Evolutionary conservation across 2,113 vertebrate species (phyloP).

Genomic region (Odontophorus gujanensis): DNA sequence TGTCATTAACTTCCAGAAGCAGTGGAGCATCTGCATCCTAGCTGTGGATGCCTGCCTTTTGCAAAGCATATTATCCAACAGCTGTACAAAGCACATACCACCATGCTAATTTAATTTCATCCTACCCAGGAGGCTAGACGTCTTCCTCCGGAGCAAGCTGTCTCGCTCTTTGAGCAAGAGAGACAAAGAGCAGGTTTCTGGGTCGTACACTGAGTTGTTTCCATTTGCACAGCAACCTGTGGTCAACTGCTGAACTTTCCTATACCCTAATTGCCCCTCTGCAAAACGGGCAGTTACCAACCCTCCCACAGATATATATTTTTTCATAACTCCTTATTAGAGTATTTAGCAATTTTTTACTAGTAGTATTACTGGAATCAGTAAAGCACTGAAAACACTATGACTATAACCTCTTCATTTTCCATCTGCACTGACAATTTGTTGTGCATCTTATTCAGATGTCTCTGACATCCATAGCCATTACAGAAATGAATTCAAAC

Average conservation of each 20-base stretch:
- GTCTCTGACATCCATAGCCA: background rate
- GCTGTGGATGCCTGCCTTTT: constrained; percentile 56
- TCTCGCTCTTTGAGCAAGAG: background rate
- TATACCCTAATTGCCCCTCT: background rate
- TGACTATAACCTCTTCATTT: background rate
- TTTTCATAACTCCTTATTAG: background rate
- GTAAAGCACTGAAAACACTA: background rate
- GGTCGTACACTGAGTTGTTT: background rate
- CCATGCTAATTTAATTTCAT: constrained; percentile 16
- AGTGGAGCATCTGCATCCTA: constrained; percentile 55
- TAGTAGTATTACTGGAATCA: background rate
- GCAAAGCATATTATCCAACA: constrained; percentile 44
- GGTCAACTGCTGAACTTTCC: background rate
- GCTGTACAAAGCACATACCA: background rate
- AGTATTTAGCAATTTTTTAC: background rate
- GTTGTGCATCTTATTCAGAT: background rate
- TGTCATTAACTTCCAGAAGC: constrained; percentile 73
- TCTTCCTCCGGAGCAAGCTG: constrained; percentile 18
- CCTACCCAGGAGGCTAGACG: constrained; percentile 12
- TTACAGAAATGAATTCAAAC: background rate
- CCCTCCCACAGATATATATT: background rate
- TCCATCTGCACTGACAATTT: background rate
- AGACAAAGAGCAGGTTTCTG: background rate
- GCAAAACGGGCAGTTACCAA: background rate
- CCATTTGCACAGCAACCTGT: background rate